Conservation (phyloP, 2,797 vertebrate species). For the Chloroceryle amazona region DNA sequence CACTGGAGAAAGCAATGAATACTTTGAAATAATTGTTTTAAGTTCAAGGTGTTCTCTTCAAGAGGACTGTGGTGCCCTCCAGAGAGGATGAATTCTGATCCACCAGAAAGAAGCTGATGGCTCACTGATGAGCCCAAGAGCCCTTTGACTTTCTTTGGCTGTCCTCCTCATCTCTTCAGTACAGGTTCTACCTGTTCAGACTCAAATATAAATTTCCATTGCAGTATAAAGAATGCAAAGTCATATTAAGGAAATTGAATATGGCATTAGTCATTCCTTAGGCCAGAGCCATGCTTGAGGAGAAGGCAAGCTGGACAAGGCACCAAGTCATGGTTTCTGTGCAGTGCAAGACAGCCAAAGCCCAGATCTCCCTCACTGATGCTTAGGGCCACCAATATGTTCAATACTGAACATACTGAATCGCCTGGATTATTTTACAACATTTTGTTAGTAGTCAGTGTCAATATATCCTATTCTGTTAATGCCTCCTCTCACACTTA, state of each 20-base stretch:
- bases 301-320: background rate
- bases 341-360: background rate
- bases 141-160: background rate
- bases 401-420: background rate
- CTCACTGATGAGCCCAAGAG: background rate
- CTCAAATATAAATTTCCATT: background rate
- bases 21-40: background rate
- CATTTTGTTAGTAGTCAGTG: background rate
- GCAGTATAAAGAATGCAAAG: background rate
- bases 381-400: background rate
- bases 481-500: background rate
- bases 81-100: background rate
- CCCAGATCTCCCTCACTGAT: background rate
- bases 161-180: background rate
- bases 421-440: background rate
- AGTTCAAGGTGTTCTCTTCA: background rate
- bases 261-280: constrained; percentile 38
- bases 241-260: constrained; percentile 24
- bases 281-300: background rate
- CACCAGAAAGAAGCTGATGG: background rate
- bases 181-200: background rate
- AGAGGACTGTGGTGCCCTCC: background rate
- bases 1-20: background rate
- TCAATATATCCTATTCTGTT: background rate
- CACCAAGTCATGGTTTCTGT: background rate